phyloP scores from a whole-genome alignment of 2,888 invertebrate genomes.

The Amiota communis region DNA sequence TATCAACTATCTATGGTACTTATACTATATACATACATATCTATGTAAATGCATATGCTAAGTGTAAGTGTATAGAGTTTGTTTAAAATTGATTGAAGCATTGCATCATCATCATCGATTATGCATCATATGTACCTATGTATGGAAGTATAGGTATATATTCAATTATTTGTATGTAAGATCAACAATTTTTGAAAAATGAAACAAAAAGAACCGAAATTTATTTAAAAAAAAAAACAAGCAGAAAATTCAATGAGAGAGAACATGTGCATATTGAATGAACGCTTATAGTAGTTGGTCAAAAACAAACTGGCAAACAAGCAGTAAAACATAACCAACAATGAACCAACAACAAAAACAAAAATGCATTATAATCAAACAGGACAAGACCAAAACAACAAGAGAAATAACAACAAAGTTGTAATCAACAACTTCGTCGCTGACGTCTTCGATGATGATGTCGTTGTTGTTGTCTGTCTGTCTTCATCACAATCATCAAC shows the following conservation, averaged over 20 bases:
- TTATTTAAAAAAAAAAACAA: background rate
- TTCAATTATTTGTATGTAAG: slow-evolving; percentile 15
- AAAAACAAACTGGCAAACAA: background rate
- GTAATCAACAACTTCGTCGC: slow-evolving; percentile 47
- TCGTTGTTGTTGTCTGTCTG: background rate
- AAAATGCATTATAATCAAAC: background rate
- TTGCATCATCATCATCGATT: background rate
- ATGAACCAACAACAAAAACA: slow-evolving; percentile 10
- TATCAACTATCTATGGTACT: background rate
- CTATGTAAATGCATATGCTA: background rate
- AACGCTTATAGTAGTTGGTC: background rate
- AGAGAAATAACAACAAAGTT: slow-evolving; percentile 35
- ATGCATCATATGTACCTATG: background rate
- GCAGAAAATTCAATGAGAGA: background rate
- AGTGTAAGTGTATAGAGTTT: background rate
- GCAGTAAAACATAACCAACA: slow-evolving; percentile 16
- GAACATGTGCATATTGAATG: slow-evolving; percentile 19
- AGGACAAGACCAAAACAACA: slow-evolving; percentile 15
- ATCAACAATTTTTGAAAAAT: slow-evolving; percentile 5
- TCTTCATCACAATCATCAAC: background rate
- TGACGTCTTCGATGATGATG: background rate
- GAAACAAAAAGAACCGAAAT: background rate
- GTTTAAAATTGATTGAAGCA: background rate
- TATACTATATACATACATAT: no score
- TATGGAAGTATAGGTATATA: background rate